A percentile compares a stretch with the other conserved stretches of the same genome.
Evolutionary conservation across 2,888 invertebrate species (phyloP).

Genomic region (Pemphredon lugubris): DNA sequence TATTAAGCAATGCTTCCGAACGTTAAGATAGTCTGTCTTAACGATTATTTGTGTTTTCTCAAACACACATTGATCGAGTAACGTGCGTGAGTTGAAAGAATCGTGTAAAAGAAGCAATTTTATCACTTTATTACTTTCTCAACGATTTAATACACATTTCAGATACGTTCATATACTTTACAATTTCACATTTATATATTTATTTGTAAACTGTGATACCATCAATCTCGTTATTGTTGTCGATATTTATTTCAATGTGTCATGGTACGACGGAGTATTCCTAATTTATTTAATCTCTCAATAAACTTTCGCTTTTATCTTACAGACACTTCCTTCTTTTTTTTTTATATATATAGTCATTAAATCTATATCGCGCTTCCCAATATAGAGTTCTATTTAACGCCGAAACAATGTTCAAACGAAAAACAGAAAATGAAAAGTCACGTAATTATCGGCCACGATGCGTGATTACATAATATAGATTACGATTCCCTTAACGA

Average conservation of each 20-base stretch:
- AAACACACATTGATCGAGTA: too few species aligned
- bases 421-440: constrained; percentile 5
- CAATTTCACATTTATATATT: constrained; percentile 57
- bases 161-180: constrained; percentile 69
- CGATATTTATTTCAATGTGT: constrained; percentile 46
- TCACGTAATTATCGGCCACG: constrained; percentile 8
- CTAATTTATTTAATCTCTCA: constrained; percentile 49
- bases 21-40: too few species aligned
- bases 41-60: too few species aligned
- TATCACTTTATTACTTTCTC: constrained; percentile 72
- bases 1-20: too few species aligned
- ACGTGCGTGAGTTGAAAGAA: not conserved
- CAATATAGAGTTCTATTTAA: constrained; percentile 1
- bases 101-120: constrained; percentile 67
- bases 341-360: too few species aligned
- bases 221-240: constrained; percentile 33
- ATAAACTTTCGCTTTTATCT: constrained; percentile 39
- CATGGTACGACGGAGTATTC: constrained; percentile 65
- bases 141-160: constrained; percentile 70
- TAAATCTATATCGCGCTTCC: not conserved
- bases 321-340: constrained; percentile 11
- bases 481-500: constrained; percentile 27
- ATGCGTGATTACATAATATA: constrained; percentile 27
- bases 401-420: not conserved
- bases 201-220: constrained; percentile 42